These are phyloP conservation scores for Chaetura pelagica DNA, from an alignment of 2,113 vertebrate species.

Conservation along the genomic window DNA sequence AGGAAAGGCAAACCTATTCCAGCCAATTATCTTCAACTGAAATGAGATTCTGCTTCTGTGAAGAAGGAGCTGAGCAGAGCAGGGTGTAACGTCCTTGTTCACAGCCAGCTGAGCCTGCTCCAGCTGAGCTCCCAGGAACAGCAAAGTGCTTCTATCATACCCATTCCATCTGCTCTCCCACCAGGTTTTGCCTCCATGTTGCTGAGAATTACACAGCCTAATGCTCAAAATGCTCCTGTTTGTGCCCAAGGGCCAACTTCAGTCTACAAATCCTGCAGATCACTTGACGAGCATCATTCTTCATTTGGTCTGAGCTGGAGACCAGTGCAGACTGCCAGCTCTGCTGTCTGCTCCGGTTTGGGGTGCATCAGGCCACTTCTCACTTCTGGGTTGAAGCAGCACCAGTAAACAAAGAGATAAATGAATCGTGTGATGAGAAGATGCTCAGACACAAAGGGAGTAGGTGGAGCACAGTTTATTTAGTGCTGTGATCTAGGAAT, in stretches of 20 bases:
- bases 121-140: background rate
- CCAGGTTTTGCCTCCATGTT: background rate
- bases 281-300: rapidly evolving
- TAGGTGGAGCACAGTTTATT: background rate
- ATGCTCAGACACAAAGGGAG: background rate
- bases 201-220: rapidly evolving
- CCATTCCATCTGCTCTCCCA: background rate
- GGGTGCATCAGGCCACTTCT: background rate
- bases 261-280: rapidly evolving
- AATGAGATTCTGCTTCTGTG: background rate
- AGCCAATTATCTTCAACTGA: background rate
- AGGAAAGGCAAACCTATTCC: background rate
- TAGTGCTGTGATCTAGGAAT: background rate
- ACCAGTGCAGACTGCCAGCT: rapidly evolving
- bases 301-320: rapidly evolving
- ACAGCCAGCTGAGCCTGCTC: rapidly evolving
- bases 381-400: background rate
- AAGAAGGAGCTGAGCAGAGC: rapidly evolving
- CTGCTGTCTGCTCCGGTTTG: background rate
- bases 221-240: rapidly evolving
- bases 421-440: background rate
- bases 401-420: background rate
- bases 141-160: rapidly evolving
- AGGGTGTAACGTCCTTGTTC: rapidly evolving
- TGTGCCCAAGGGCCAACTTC: background rate